phyloP scores from a whole-genome alignment of 2,888 invertebrate species.

The Agrochola litura region DNA sequence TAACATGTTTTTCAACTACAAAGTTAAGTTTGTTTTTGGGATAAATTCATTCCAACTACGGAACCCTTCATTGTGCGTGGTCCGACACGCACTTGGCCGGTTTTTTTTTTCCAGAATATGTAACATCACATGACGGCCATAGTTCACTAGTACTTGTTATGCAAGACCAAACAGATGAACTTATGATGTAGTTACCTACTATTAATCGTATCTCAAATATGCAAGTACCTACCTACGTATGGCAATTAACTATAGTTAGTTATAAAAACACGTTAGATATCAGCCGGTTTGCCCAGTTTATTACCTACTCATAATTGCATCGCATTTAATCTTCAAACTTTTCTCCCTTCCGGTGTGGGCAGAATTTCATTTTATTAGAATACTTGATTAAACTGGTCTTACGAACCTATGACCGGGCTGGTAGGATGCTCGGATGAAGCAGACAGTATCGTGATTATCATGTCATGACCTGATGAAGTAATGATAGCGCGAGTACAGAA shows the following conservation, averaged over 20 bases:
- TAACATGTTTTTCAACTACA: too few relatives aligned
- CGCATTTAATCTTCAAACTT: constrained; percentile 35
- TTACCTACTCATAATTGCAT: constrained; percentile 38
- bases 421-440: background rate
- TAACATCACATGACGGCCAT: background rate
- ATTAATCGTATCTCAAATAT: constrained; percentile 22
- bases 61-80: too few relatives aligned
- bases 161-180: constrained; percentile 16
- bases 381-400: constrained; percentile 23
- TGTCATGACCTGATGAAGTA: constrained; percentile 27
- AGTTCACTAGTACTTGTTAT: constrained; percentile 5
- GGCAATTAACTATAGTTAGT: constrained; percentile 20
- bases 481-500: background rate
- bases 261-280: constrained; percentile 13
- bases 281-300: constrained; percentile 39
- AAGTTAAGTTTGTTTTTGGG: too few relatives aligned
- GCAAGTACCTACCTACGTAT: background rate
- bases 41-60: too few relatives aligned
- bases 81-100: too few relatives aligned
- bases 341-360: background rate
- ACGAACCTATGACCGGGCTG: background rate
- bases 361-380: constrained; percentile 20
- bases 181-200: constrained; percentile 2
- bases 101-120: background rate
- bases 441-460: constrained; percentile 17